A percentile compares a stretch with the other conserved stretches of the same genome.
Evolutionary conservation across 2,797 vertebrate genomes (phyloP).

Genomic region (Phrynocephalus guinanensis): DNA sequence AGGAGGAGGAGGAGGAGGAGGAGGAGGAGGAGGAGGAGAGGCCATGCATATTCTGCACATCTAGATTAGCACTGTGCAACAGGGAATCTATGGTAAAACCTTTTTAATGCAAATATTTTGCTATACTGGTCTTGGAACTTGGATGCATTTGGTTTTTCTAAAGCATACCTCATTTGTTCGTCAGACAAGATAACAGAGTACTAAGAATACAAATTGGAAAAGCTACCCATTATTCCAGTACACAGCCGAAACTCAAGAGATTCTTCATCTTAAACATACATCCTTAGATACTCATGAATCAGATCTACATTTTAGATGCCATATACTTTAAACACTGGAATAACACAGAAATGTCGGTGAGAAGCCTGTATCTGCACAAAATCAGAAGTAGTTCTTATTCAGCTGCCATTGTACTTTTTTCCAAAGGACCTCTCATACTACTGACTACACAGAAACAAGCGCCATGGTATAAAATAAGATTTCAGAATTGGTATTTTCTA

Average conservation of each 20-base stretch:
- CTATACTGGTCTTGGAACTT: background rate
- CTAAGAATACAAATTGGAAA: background rate
- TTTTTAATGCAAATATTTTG: background rate
- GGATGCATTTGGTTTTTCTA: background rate
- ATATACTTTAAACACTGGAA: background rate
- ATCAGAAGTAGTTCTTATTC: background rate
- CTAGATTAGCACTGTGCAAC: background rate
- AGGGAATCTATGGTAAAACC: background rate
- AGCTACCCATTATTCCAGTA: background rate
- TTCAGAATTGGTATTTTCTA: background rate
- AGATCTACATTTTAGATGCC: background rate
- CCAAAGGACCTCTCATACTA: background rate
- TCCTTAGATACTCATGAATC: background rate
- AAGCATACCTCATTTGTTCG: background rate
- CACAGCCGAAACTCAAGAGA: background rate
- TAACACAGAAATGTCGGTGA: background rate
- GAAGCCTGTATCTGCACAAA: background rate
- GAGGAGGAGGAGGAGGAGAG: background rate
- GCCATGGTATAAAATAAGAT: background rate
- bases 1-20: too few species aligned
- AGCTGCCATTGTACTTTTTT: background rate
- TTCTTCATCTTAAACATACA: background rate
- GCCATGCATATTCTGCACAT: background rate
- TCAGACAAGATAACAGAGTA: slow-evolving; percentile 28
- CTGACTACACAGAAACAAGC: background rate